Evolutionary conservation across 2,113 vertebrate genomes (phyloP), one percentile per base, ranked within the genome.

Genomic region (Cephalopterus ornatus): DNA sequence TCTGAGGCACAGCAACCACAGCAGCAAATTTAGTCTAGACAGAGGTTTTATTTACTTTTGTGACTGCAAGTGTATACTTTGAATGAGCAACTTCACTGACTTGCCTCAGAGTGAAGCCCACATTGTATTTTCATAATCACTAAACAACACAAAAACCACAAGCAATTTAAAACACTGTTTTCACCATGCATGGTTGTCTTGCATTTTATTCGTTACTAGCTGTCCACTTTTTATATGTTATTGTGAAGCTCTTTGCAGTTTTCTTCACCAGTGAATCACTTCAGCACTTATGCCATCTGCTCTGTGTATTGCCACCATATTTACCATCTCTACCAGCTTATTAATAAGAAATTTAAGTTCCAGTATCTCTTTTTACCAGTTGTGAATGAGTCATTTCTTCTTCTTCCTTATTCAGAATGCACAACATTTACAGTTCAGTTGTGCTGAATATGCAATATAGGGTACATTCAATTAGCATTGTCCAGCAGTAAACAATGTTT

Each of bases 11-110:
- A 74, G 39, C 39, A 92, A 47, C 55, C 78, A 59, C 62, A 49
- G 55, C 21, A 84, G 47, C 50, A 93, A 82, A 92, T 94, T 76
- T 63, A 62, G 52, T 88, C 68, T 86, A 88, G 72, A 80, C 63
- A 86, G 30, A 86, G n/a, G 10, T 83, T 52, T 79, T 79, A 41
- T 42, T 95, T 88, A 62, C 28, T 80, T 95, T 92, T 59, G 77
- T 4, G 6, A 59, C 46, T 81, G 46, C 67, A 50, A 71, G 24
- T 14, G 26, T 59, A 22, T 80, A 63, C n/a, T 84, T 81, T 67
- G 47, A 90, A 72, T 5, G 17, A 37, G 62, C 13, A 27, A 1
- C 30, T 94, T 93, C 42, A 58, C n/a, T 50, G 44, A 82, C 16
- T 19, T 76, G 28, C 53, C 93, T 83, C 63, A 77, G 23, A 50